Base-by-base conservation (phyloP, 2,797 vertebrate species). In the Octomys mimax region DNA sequence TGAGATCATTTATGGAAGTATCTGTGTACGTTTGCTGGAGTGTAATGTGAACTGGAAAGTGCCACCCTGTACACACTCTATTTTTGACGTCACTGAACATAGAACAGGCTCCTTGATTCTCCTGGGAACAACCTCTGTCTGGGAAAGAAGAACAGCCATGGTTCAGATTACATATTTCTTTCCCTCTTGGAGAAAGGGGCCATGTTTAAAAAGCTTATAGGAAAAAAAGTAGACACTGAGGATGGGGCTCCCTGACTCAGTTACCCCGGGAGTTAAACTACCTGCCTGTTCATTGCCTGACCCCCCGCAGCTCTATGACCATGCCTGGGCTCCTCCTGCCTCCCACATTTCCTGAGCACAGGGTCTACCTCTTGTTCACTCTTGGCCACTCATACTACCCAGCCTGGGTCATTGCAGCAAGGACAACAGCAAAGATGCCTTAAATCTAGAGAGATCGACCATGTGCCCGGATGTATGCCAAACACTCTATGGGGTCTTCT, bases 31-130 rank as follows among this genome's bases (percentile, higher is more conserved):
- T 88, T 90, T 92, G 66, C 81, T 16, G 21, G 36, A n/a, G 10
- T 0, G 4, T 21, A 66, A 26, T 59, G n/a, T 87, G 59, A 12
- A 54, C 75, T 26, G 42, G 21, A 52, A 31, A 88, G 57, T 57
- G 39, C 39, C 91, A 49, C 33, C 36, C 21, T 64, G 52, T 5
- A 16, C 81, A 75, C 3, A 13, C 61, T 66, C 73, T 88, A 57
- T 78, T 91, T 86, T 83, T 89, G 71, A 93, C 89, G 87, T 94
- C 52, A 84, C 57, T 31, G 83, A 80, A 92, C 61, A 94, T 90
- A 93, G 73, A 92, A 61, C 92, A 87, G 82, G 91, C 80, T 79
- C 80, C 59, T 95, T 87, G 85, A 83, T 92, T 96, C 94, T 95
- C 96, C 68, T 88, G 85, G 89, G 87, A 97, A 88, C 70, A 75